Percentiles rank a stretch among this genome's conserved stretches.
phyloP scores from a whole-genome alignment of 1,140 invertebrate species.

The Magallana ariakensis region DNA sequence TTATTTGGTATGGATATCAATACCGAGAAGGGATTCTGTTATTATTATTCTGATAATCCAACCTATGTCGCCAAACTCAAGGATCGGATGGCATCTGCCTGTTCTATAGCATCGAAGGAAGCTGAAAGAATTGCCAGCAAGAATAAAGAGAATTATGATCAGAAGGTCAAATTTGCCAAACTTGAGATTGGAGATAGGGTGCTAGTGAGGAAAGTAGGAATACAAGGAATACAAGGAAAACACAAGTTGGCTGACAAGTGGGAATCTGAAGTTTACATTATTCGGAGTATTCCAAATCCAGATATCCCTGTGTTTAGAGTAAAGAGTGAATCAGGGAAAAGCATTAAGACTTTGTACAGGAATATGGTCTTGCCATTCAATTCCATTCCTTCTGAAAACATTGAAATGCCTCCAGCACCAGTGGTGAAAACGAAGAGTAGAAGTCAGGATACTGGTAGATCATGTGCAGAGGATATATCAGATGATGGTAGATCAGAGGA shows the following conservation, averaged over 20 bases:
- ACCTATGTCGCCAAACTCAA: not conserved
- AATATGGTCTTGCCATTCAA: constrained; percentile 17
- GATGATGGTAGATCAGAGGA: not conserved
- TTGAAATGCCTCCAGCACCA: not conserved
- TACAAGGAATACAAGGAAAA: not conserved
- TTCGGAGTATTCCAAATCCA: not conserved
- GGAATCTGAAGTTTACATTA: not conserved
- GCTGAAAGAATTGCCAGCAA: not conserved
- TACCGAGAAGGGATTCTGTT: no score
- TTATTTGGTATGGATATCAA: not conserved
- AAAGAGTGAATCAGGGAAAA: not conserved
- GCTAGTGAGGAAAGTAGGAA: constrained; percentile 2
- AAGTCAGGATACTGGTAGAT: not conserved
- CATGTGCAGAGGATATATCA: no score
- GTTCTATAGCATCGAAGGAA: no score
- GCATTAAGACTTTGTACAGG: not conserved
- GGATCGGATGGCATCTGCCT: not conserved
- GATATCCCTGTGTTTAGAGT: not conserved
- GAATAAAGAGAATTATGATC: not conserved
- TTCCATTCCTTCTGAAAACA: not conserved
- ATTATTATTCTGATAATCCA: no score
- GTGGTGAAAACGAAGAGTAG: not conserved
- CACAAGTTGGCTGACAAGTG: constrained; percentile 8
- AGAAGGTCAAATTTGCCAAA: not conserved
- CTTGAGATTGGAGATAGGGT: not conserved